Conservation (phyloP, 37 sponge, comb jelly and placozoan genomes). For the Tethya wilhelma region DNA sequence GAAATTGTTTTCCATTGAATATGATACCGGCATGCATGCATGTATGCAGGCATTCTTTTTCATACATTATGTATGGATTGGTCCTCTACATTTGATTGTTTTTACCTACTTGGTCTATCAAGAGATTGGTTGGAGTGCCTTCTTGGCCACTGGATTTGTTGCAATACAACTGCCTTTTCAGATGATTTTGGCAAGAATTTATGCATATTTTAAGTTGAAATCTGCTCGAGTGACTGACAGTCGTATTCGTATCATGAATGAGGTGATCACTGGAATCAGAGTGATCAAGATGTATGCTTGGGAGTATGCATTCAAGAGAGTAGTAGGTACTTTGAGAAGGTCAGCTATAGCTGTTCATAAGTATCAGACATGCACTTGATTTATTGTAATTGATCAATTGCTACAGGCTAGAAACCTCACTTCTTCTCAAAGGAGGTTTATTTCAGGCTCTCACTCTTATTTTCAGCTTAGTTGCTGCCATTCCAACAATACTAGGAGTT, state of each 20-base stretch:
- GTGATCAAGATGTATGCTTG: conserved; percentile 94
- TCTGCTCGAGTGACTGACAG: conserved; percentile 75
- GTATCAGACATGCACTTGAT: not conserved
- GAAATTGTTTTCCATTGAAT: no score
- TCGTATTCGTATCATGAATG: conserved; percentile 80
- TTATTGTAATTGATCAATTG: no score
- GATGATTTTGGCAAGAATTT: conserved; percentile 28
- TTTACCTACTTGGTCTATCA: conserved; percentile 50
- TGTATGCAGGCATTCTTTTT: conserved; percentile 58
- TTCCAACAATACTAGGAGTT: conserved; percentile 12
- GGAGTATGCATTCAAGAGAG: conserved; percentile 81
- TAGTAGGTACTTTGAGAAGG: conserved; percentile 28
- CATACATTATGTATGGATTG: conserved; percentile 54
- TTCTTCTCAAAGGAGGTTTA: no score
- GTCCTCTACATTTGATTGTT: conserved; percentile 53
- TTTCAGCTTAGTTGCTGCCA: not conserved
- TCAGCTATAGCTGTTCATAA: not conserved
- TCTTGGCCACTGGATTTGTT: conserved; percentile 25
- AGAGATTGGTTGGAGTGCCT: conserved; percentile 60
- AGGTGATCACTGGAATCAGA: conserved; percentile 85
- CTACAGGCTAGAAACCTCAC: no score
- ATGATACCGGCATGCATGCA: no score
- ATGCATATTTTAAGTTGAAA: conserved; percentile 44
- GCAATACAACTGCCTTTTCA: conserved; percentile 53
- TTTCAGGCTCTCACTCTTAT: not conserved